Evolutionary conservation across 2,888 invertebrate genomes (phyloP).

Genomic region (Ophraella communa): DNA sequence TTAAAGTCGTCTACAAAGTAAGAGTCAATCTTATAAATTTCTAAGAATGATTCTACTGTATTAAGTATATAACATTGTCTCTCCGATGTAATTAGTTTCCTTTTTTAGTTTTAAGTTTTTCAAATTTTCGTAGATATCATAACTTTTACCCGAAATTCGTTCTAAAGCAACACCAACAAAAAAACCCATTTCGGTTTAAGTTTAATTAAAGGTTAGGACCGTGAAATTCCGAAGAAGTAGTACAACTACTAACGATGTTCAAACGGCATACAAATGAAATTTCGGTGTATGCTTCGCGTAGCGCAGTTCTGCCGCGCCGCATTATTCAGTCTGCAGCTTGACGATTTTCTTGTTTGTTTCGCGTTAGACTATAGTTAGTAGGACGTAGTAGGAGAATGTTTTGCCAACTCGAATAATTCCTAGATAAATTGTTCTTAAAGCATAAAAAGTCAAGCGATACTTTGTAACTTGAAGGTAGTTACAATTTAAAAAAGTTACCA

Average conservation of each 20-base stretch:
- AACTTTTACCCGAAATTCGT: neutral
- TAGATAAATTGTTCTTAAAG: neutral
- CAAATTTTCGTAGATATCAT: neutral
- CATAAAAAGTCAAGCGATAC: neutral
- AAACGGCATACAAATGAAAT: slow-evolving; percentile 18
- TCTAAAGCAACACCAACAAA: slow-evolving; percentile 9
- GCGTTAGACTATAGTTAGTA: neutral
- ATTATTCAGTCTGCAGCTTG: slow-evolving; percentile 11
- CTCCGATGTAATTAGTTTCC: too few relatives aligned
- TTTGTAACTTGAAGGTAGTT: neutral
- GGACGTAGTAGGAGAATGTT: neutral
- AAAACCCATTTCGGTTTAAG: slow-evolving; percentile 9
- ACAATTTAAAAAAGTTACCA: neutral
- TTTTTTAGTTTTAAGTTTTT: too few relatives aligned
- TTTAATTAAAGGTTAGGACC: slow-evolving; percentile 26
- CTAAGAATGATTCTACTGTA: too few relatives aligned
- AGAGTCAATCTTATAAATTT: too few relatives aligned
- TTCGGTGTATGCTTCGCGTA: slow-evolving; percentile 2
- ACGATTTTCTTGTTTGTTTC: slow-evolving; percentile 11
- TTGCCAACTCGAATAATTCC: neutral
- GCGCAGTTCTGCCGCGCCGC: slow-evolving; percentile 3
- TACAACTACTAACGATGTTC: slow-evolving; percentile 12
- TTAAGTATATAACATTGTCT: too few relatives aligned
- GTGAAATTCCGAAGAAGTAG: slow-evolving; percentile 13
- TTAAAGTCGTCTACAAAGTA: too few relatives aligned